Conservation (phyloP, 2,888 invertebrate genomes). For the Heterodera filipjevi region DNA sequence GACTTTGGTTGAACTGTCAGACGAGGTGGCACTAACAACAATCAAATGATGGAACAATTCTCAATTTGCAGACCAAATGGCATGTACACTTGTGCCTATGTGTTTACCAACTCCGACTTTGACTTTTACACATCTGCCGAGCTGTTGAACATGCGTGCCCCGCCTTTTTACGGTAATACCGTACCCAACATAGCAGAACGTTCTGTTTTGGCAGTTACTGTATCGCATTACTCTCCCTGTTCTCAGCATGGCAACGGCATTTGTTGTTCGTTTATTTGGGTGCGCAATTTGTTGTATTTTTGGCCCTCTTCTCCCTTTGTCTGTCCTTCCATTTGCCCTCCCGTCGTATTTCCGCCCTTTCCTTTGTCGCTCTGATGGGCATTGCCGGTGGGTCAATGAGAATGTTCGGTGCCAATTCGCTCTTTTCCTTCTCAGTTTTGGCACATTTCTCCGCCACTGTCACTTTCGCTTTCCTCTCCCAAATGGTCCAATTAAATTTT, state of each 20-base stretch:
- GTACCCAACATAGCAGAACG: neutral
- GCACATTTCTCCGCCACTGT: constrained; percentile 47
- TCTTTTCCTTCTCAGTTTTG: constrained; percentile 32
- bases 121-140: constrained; percentile 59
- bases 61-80: constrained; percentile 36
- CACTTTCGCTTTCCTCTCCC: constrained; percentile 55
- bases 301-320: constrained; percentile 58
- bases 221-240: neutral
- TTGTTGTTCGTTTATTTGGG: constrained; percentile 54
- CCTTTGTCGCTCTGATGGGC: constrained; percentile 36
- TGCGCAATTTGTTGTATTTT: constrained; percentile 55
- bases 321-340: constrained; percentile 39
- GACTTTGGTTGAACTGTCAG: constrained; percentile 62
- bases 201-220: too few relatives aligned
- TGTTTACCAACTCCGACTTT: constrained; percentile 58
- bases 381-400: constrained; percentile 39
- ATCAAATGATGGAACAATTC: neutral
- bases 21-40: constrained; percentile 47
- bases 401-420: neutral
- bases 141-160: constrained; percentile 56
- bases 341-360: constrained; percentile 33
- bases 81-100: constrained; percentile 64
- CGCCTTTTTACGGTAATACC: constrained; percentile 56
- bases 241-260: constrained; percentile 62
- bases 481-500: constrained; percentile 48